phyloP scores from a whole-genome alignment of 2,113 vertebrate species.

The Tetraodon nigroviridis region DNA sequence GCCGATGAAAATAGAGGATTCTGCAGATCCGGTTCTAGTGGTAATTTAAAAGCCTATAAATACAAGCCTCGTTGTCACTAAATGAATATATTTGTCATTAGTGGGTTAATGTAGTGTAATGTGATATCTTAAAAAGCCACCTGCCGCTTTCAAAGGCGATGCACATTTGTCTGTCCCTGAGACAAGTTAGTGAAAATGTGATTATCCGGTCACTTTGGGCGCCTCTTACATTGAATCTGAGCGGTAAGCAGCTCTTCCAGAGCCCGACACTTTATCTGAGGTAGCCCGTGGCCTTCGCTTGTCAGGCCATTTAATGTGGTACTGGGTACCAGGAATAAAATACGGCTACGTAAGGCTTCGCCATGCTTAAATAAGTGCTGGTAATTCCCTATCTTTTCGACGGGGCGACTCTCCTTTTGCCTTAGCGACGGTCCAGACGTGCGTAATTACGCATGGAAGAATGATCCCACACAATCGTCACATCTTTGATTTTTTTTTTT shows the following conservation, averaged over 20 bases:
- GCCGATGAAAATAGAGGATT: background rate
- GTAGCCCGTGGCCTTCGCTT: slow-evolving; percentile 65
- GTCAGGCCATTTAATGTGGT: slow-evolving; percentile 70
- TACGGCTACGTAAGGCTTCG: slow-evolving; percentile 37
- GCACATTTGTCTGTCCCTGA: slow-evolving; percentile 64
- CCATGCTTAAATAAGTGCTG: slow-evolving; percentile 47
- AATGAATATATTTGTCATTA: slow-evolving; percentile 39
- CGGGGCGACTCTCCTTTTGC: too few relatives aligned
- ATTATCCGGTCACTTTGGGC: slow-evolving; percentile 72
- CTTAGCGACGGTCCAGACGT: background rate
- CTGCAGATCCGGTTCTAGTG: slow-evolving; percentile 1
- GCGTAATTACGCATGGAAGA: slow-evolving; percentile 51
- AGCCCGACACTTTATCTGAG: slow-evolving; percentile 69
- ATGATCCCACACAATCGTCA: background rate
- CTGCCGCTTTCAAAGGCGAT: slow-evolving; percentile 56
- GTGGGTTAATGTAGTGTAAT: slow-evolving; percentile 59
- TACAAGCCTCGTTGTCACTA: slow-evolving; percentile 17
- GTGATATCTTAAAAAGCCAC: slow-evolving; percentile 66
- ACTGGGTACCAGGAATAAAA: slow-evolving; percentile 54
- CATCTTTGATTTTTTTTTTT: background rate
- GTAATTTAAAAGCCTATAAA: slow-evolving; percentile 20
- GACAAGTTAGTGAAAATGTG: slow-evolving; percentile 70
- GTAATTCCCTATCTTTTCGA: slow-evolving; percentile 19
- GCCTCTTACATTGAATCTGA: slow-evolving; percentile 67
- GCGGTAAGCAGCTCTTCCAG: slow-evolving; percentile 59